Evolutionary conservation across 2,888 invertebrate genomes (phyloP), one percentile per base, ranked within the genome.

Genomic region (Lissonota sp.): DNA sequence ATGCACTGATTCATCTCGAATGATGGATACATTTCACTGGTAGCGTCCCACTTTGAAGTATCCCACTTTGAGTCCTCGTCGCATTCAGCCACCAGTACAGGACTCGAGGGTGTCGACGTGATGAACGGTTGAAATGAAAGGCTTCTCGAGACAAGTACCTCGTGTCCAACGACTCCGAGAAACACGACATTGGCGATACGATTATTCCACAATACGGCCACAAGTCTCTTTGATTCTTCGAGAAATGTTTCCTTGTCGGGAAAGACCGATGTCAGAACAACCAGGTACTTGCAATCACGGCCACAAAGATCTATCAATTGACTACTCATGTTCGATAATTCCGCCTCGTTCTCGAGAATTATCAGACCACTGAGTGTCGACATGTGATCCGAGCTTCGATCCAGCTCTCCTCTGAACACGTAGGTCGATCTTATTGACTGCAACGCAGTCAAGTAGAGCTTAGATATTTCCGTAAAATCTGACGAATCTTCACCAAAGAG

Each of bases 1-100:
- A 40, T 12, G 39, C 84, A 85, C 0, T 42, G 39, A 62, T 87
- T 85, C 85, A 83, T 53, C 26, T 53, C 53, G 58, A 85, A 44
- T 0, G 71, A 66, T 0, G 42, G 10, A 7, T 80, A 82, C 0
- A 76, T n/a, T 0, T 70, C 37, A 0, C 7, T 10, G 0, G 51
- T 53, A 12, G 6, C 64, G 39, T 60, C 57, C 6, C 39, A 40
- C 5, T 53, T 10, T 4, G 62, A n/a, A 6, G n/a, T 26, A 10
- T 39, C 64, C 37, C 72, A 76, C 77, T 83, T 84, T 0, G 39
- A 26, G 0, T 73, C 14, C 0, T 12, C 60, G 5, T 69, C 69
- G 51, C 90, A 90, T 40, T 55, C 82, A 7, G 79, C 86, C 6
- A 87, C 42, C 0, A 88, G 0, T 26, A 84, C 72, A 0, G 89